phyloP scores from a whole-genome alignment of 2,113 vertebrate species.

The Heterochromis multidens region DNA sequence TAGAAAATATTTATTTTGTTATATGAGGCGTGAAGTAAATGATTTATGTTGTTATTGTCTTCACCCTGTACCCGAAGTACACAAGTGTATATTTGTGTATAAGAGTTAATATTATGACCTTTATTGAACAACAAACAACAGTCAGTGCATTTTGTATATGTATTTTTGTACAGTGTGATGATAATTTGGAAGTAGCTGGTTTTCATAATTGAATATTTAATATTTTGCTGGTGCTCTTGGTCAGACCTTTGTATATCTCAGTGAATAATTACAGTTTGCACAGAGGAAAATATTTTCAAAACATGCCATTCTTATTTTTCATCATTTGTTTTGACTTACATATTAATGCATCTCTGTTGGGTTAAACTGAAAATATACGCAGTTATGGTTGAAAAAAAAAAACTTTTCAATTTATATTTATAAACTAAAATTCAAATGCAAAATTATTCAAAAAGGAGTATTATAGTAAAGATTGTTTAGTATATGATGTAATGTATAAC shows the following conservation, averaged over 20 bases:
- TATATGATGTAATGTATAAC: neutral
- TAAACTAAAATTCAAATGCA: neutral
- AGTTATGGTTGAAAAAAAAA: neutral
- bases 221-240: conserved; percentile 69
- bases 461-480: neutral
- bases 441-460: neutral
- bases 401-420: neutral
- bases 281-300: conserved; percentile 68
- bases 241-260: conserved; percentile 48
- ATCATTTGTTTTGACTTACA: conserved; percentile 11
- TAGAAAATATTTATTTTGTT: conserved; percentile 73
- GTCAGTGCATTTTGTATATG: conserved; percentile 78
- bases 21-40: conserved; percentile 66
- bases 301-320: conserved; percentile 27
- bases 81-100: conserved; percentile 87
- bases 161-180: conserved; percentile 82
- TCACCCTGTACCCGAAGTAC: conserved; percentile 70
- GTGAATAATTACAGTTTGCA: conserved; percentile 62
- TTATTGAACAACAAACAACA: conserved; percentile 75
- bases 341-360: conserved; percentile 28
- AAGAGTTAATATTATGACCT: conserved; percentile 80
- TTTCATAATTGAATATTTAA: conserved; percentile 65
- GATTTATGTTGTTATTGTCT: conserved; percentile 59
- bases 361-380: neutral
- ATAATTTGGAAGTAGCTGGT: conserved; percentile 56